These are phyloP conservation scores for Brachionus sp. DNA, from an alignment of 1,140 invertebrate species.

Conservation along the genomic window DNA sequence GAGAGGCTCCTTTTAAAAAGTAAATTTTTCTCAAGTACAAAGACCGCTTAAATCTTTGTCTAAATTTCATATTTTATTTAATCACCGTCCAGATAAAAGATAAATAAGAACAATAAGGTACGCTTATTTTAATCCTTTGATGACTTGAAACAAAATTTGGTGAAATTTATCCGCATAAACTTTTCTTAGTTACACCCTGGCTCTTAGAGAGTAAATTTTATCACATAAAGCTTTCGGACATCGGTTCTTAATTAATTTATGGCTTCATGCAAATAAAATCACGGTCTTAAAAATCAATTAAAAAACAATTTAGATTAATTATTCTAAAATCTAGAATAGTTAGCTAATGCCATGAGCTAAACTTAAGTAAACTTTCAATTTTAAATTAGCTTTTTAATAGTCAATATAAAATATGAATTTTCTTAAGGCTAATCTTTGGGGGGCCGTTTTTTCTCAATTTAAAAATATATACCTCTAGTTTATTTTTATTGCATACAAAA, in stretches of 20 bases:
- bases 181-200: background rate
- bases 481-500: background rate
- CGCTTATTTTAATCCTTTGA: background rate
- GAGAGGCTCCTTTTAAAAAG: background rate
- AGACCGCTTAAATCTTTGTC: background rate
- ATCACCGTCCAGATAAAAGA: background rate
- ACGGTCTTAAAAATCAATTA: background rate
- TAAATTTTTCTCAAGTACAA: background rate
- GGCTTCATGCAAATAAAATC: background rate
- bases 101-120: background rate
- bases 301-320: background rate
- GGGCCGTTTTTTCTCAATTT: background rate
- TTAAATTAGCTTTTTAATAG: background rate
- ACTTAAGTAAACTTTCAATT: background rate
- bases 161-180: background rate
- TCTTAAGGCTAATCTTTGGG: conserved; percentile 15
- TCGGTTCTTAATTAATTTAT: background rate
- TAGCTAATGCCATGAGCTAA: background rate
- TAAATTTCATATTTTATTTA: background rate
- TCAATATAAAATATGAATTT: background rate
- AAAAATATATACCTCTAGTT: background rate
- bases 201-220: background rate
- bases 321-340: background rate
- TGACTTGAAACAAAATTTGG: background rate
- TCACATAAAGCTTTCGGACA: background rate